Evolutionary conservation across 2,888 invertebrate species (phyloP).

Genomic region (Branchellion lobata): DNA sequence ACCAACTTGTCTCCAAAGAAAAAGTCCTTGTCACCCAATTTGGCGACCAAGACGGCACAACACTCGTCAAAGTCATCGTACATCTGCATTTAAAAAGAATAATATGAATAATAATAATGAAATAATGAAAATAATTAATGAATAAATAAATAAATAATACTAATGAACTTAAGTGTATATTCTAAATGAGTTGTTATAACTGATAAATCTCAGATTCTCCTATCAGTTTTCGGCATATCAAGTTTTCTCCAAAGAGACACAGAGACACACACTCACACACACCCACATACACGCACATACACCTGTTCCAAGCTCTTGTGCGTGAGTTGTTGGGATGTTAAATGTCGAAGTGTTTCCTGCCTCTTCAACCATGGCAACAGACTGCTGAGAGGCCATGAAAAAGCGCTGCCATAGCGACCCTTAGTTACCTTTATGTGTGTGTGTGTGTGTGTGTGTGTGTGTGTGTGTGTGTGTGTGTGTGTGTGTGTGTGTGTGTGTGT

Average conservation of each 20-base stretch:
- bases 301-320: constrained; percentile 78
- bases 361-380: constrained; percentile 78
- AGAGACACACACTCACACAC: too few species aligned
- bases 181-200: too few species aligned
- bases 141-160: too few species aligned
- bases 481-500: neutral
- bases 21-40: constrained; percentile 76
- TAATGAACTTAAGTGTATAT: too few species aligned
- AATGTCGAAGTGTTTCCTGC: constrained; percentile 68
- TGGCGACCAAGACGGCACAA: constrained; percentile 81
- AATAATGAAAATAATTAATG: neutral
- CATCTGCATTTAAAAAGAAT: constrained; percentile 60
- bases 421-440: constrained; percentile 70
- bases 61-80: constrained; percentile 75
- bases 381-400: constrained; percentile 86
- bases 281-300: too few species aligned
- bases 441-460: too few species aligned
- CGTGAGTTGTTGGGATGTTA: constrained; percentile 80
- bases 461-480: too few species aligned
- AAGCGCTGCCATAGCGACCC: constrained; percentile 81
- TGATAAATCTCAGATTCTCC: too few species aligned
- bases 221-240: too few species aligned
- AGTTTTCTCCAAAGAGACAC: too few species aligned
- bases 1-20: constrained; percentile 68
- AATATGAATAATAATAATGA: constrained; percentile 13